Evolutionary conservation across 2,797 vertebrate genomes (phyloP).

Genomic region (Limosa lapponica): DNA sequence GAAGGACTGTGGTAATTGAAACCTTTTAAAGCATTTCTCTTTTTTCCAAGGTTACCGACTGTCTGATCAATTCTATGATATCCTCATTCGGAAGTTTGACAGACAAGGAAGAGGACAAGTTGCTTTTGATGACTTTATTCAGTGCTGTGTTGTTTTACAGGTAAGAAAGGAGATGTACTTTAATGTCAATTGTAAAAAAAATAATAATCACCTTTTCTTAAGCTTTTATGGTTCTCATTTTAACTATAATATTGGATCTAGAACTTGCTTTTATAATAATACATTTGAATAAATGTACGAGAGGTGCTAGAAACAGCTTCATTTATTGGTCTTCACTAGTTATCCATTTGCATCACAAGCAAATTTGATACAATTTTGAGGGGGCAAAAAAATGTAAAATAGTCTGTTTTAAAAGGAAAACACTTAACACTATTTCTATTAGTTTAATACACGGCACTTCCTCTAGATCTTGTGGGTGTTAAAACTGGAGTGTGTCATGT

Average conservation of each 20-base stretch:
- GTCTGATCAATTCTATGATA: slow-evolving; percentile 95
- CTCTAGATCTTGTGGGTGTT: not conserved
- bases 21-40: slow-evolving; percentile 19
- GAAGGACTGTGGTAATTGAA: not conserved
- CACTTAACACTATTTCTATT: not conserved
- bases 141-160: slow-evolving; percentile 98
- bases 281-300: not conserved
- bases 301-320: not conserved
- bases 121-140: slow-evolving; percentile 98
- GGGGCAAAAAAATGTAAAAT: not conserved
- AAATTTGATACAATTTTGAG: not conserved
- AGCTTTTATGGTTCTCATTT: not conserved
- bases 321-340: not conserved
- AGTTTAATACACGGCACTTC: not conserved
- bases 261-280: not conserved
- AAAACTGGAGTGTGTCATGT: not conserved
- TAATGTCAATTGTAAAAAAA: not conserved
- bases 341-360: not conserved
- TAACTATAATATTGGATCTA: not conserved
- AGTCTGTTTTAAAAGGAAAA: not conserved
- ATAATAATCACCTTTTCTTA: not conserved
- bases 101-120: slow-evolving; percentile 95
- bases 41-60: slow-evolving; percentile 90
- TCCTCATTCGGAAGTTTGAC: slow-evolving; percentile 97
- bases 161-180: slow-evolving; percentile 73